A percentile compares a stretch with the other conserved stretches of the same genome.
phyloP scores from a whole-genome alignment of 2,888 invertebrate genomes.

The Nyleta sp. region DNA sequence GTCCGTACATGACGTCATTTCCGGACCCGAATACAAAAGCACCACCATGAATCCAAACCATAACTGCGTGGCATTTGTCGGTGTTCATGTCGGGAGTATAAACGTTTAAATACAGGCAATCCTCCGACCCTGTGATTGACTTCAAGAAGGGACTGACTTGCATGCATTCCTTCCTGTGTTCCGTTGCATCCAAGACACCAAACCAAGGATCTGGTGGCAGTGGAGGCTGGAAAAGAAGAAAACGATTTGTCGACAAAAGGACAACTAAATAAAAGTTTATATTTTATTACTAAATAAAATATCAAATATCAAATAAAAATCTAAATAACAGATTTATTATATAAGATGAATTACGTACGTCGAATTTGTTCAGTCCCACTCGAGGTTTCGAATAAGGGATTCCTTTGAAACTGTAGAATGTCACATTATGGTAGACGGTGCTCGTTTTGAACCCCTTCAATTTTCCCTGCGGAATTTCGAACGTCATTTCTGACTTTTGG shows the following conservation, averaged over 20 bases:
- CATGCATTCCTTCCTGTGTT: constrained; percentile 72
- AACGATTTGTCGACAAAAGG: not conserved
- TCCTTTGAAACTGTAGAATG: constrained; percentile 77
- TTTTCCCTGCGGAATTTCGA: constrained; percentile 75
- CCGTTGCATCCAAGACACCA: constrained; percentile 76
- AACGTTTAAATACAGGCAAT: constrained; percentile 77
- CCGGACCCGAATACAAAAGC: constrained; percentile 68
- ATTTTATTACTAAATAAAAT: not conserved
- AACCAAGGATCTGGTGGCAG: constrained; percentile 74
- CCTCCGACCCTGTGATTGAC: constrained; percentile 74
- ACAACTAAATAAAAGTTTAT: not conserved
- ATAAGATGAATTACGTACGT: constrained; percentile 67
- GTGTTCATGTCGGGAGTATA: constrained; percentile 74
- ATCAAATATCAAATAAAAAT: not conserved
- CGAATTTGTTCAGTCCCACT: constrained; percentile 74
- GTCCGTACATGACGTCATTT: constrained; percentile 64
- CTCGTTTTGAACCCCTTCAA: constrained; percentile 73
- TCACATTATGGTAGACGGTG: constrained; percentile 70
- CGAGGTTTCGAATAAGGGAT: constrained; percentile 77
- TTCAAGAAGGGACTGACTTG: constrained; percentile 74
- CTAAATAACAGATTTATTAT: not conserved
- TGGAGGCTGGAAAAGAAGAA: constrained; percentile 65
- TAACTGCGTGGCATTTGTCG: constrained; percentile 73
- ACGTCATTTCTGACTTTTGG: constrained; percentile 15
- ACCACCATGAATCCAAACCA: constrained; percentile 77